Base-by-base conservation (phyloP, 2,797 vertebrate genomes). In the Arctocebus calabarensis region DNA sequence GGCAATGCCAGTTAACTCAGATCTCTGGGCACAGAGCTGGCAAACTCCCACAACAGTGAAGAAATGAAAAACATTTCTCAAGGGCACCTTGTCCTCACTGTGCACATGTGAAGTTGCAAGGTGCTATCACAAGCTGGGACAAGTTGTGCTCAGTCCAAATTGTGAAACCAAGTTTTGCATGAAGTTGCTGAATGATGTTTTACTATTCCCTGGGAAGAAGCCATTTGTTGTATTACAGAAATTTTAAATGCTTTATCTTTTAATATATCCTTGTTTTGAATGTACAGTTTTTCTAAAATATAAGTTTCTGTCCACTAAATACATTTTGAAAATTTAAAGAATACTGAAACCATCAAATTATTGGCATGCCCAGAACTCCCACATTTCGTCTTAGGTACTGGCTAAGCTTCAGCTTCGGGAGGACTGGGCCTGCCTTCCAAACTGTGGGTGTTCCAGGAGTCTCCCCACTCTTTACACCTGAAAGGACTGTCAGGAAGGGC, bases 171-270 rank as follows among this genome's bases (percentile, higher is more conserved):
- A 90, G 61, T 22, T 40, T 62, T 22, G 1, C 27, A 57, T 17
- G 81, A 78, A 10, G 11, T 45, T 14, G 32, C 37, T 17, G 1
- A 20, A 61, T 13, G 84, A 74, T 13, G 0, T 75, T 52, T 61
- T 19, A 73, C 22, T n/a, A 3, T 40, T 84, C 62, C 73, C 91
- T 29, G 11, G 86, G 61, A 88, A 48, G 34, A 40, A 88, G 43
- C 2, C 37, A 82, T 59, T 84, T 27, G 64, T 64, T 29, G 61
- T 37, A 34, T 45, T 16, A 22, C 45, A 12, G 74, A 64, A 82
- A 93, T 83, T 48, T 34, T n/a, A 52, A 88, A 82, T 19, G 61
- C 8, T 93, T 57, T 37, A 74, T 25, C 29, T 92, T 92, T 82
- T 22, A 70, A 22, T 66, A 40, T 4, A 57, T 20, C 37, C 52